These are phyloP conservation scores for Gallinago jamesoni DNA, from an alignment of 2,113 vertebrate genomes.

Conservation along the genomic window DNA sequence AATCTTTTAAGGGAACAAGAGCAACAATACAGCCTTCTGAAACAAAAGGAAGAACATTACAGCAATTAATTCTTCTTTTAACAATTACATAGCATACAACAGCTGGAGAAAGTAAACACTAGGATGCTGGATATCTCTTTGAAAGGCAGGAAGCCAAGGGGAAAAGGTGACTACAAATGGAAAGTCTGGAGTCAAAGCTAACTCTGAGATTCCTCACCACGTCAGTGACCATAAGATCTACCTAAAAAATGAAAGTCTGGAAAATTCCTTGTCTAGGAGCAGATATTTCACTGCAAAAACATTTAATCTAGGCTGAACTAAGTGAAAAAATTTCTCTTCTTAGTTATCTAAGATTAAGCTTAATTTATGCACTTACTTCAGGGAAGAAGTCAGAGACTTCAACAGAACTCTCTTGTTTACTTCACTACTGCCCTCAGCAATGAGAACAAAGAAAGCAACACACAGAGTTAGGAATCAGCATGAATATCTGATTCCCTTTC, in stretches of 20 bases:
- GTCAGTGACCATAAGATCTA: background rate
- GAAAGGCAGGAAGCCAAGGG: slow-evolving; percentile 41
- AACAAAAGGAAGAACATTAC: slow-evolving; percentile 38
- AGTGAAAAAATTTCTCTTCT: background rate
- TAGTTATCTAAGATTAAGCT: background rate
- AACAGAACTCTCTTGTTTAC: background rate
- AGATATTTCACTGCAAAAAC: background rate
- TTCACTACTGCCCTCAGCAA: background rate
- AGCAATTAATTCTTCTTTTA: slow-evolving; percentile 26
- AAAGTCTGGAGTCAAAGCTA: slow-evolving; percentile 15
- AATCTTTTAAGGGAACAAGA: slow-evolving; percentile 4
- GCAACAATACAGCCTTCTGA: background rate
- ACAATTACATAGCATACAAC: background rate
- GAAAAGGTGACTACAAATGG: slow-evolving; percentile 18
- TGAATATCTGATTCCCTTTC: background rate
- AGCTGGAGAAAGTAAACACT: slow-evolving; percentile 46
- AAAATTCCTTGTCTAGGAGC: background rate
- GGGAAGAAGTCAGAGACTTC: background rate
- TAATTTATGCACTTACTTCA: background rate
- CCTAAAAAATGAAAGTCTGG: background rate
- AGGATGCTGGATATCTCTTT: slow-evolving; percentile 12
- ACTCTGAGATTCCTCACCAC: background rate
- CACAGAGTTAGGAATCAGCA: background rate
- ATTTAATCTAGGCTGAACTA: background rate
- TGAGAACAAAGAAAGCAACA: background rate